Percentiles rank a stretch among this genome's conserved stretches.
Evolutionary conservation across 2,113 vertebrate species (phyloP).

Genomic region (Mesocricetus auratus): DNA sequence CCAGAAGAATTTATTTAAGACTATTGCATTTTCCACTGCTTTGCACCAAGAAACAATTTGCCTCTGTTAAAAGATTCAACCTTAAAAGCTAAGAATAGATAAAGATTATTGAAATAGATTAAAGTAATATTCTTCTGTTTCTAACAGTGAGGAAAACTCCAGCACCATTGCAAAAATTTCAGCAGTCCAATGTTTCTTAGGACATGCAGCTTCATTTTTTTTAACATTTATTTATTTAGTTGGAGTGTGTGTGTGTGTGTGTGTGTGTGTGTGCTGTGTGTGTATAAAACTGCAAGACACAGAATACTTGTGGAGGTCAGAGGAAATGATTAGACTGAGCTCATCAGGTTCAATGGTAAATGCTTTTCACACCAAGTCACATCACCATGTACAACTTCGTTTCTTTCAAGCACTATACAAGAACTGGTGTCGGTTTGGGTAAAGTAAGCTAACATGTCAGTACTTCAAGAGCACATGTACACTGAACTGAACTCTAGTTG

Average conservation of each 20-base stretch:
- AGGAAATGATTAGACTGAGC: too few relatives aligned
- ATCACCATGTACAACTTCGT: background rate
- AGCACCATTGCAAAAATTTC: background rate
- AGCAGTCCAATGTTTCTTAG: slow-evolving; percentile 8
- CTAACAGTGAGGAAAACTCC: background rate
- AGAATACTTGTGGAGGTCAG: background rate
- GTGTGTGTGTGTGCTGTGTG: background rate
- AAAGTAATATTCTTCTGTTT: background rate
- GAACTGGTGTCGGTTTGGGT: background rate
- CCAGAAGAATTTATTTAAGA: background rate
- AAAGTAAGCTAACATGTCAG: background rate
- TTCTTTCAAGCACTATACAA: slow-evolving; percentile 9
- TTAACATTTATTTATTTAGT: background rate
- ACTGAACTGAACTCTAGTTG: too few relatives aligned
- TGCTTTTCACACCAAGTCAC: background rate
- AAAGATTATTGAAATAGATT: slow-evolving; percentile 32
- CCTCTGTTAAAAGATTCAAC: slow-evolving; percentile 14
- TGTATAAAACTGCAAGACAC: background rate
- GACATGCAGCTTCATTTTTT: background rate
- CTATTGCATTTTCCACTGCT: slow-evolving; percentile 8
- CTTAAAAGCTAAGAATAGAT: background rate
- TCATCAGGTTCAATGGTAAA: background rate
- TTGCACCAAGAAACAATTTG: background rate
- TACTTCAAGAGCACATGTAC: background rate
- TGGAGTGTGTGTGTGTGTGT: background rate